phyloP scores from a whole-genome alignment of 2,888 invertebrate genomes.

The Cantharis lateralis region DNA sequence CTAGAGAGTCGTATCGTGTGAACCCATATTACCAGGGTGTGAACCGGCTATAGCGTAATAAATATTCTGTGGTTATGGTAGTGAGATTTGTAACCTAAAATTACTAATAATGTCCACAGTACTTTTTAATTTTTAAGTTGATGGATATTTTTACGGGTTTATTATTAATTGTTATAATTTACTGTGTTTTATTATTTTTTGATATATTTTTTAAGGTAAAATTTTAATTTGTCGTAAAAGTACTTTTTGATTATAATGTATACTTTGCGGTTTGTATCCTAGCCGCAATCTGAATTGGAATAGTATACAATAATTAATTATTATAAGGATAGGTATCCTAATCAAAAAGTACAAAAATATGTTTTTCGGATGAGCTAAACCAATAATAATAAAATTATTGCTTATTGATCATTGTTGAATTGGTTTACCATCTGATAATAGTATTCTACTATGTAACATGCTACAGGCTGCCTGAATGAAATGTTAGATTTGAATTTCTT shows the following conservation, averaged over 20 bases:
- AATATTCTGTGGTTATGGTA: too few species aligned
- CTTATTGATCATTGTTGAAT: not conserved
- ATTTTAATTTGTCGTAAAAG: conserved; percentile 13
- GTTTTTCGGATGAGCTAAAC: not conserved
- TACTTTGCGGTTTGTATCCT: not conserved
- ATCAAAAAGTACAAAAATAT: not conserved
- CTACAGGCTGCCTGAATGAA: too few species aligned
- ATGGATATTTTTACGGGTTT: conserved; percentile 68
- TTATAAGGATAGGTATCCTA: not conserved
- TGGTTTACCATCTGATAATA: not conserved
- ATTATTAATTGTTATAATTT: conserved; percentile 65
- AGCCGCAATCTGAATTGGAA: not conserved
- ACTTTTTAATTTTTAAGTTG: not conserved
- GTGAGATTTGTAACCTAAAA: not conserved
- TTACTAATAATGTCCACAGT: not conserved
- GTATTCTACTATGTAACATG: too few species aligned
- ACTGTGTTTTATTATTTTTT: conserved; percentile 75
- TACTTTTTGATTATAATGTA: conserved; percentile 1
- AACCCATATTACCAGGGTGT: too few species aligned
- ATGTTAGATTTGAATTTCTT: too few species aligned
- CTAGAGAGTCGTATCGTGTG: too few species aligned
- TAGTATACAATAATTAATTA: not conserved
- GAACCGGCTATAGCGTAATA: too few species aligned
- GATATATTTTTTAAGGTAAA: conserved; percentile 82
- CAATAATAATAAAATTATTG: not conserved